Evolutionary conservation across 2,888 invertebrate genomes (phyloP), one percentile per base, ranked within the genome.

Genomic region (Trissolcus brochymenae): DNA sequence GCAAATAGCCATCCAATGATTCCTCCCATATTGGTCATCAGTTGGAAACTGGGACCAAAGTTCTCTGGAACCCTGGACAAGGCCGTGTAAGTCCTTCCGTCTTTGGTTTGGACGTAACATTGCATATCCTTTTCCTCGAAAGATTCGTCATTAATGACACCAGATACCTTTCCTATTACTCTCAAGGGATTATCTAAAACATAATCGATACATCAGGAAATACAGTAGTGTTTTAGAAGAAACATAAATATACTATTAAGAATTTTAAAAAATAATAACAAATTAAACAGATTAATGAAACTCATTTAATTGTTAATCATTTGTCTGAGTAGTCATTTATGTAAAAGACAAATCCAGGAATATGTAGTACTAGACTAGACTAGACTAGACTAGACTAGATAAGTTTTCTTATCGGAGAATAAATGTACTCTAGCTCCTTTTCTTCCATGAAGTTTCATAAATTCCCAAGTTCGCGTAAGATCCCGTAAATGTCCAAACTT

Each of bases 1-100:
- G 98, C 98, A 87, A 99, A 99, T 0, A 99, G 90, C 96, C 98
- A 99, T 7, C 97, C 98, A 67, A 98, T 94, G 0, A 95, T 92
- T 17, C 94, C 94, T 0, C 96, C 96, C 25, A 99, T 90, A 4
- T 95, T 93, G 82, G 94, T 93, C 1, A 98, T 91, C n/a, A 96
- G 91, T 87, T 97, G 95, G 82, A 98, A 90, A 84, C 95, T 94
- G 54, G 92, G 92, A 2, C 97, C 98, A 40, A 97, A 90, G 14
- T 92, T 90, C 4, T 91, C 90, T 0, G 94, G 94, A 4, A 97
- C 92, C 76, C 94, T 93, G 14, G 97, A 96, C 46, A 99, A 91
- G 0, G 98, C 98, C 0, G 96, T 96, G 87, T 98, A 98, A 1
- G 95, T 94, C 80, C 97, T 91, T 0, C 96, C 96, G 84, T 97